Percentiles rank a stretch among this genome's conserved stretches.
Conservation (phyloP, 2,888 invertebrate genomes). For the Ochropleura plecta region DNA sequence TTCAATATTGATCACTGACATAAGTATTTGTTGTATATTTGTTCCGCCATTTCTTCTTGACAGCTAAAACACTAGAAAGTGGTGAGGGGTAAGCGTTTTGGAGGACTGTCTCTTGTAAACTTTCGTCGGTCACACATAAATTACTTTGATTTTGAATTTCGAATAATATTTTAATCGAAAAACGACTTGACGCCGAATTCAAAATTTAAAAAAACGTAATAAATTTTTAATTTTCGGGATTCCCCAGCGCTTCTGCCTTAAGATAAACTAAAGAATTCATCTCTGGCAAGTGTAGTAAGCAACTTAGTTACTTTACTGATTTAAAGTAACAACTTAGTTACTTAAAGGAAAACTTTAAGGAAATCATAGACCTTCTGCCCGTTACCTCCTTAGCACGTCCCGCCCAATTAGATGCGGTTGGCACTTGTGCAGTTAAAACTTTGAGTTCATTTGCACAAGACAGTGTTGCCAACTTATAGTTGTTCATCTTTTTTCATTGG, state of each 20-base stretch:
- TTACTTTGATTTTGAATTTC: too few species aligned
- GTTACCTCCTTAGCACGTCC: neutral
- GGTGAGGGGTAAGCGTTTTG: too few species aligned
- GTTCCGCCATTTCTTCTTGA: too few species aligned
- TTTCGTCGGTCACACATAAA: too few species aligned
- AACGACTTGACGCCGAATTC: too few species aligned
- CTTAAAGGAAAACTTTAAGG: neutral
- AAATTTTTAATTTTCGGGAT: too few species aligned
- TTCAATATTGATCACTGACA: neutral
- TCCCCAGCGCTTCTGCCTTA: neutral
- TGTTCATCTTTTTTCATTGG: conserved; percentile 44
- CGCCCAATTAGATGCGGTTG: conserved; percentile 59
- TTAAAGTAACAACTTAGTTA: neutral
- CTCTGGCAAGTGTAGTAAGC: neutral
- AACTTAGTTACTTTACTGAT: neutral
- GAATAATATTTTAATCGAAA: too few species aligned
- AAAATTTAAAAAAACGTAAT: too few species aligned
- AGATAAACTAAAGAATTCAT: neutral
- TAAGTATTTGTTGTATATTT: too few species aligned
- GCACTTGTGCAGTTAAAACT: conserved; percentile 62
- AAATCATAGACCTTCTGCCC: conserved; percentile 22
- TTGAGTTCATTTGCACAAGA: conserved; percentile 60
- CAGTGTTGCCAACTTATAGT: conserved; percentile 52
- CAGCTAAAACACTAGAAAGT: too few species aligned
- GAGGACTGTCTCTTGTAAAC: too few species aligned